Base-by-base conservation (phyloP, 2,113 vertebrate genomes). In the Tragelaphus buxtoni region DNA sequence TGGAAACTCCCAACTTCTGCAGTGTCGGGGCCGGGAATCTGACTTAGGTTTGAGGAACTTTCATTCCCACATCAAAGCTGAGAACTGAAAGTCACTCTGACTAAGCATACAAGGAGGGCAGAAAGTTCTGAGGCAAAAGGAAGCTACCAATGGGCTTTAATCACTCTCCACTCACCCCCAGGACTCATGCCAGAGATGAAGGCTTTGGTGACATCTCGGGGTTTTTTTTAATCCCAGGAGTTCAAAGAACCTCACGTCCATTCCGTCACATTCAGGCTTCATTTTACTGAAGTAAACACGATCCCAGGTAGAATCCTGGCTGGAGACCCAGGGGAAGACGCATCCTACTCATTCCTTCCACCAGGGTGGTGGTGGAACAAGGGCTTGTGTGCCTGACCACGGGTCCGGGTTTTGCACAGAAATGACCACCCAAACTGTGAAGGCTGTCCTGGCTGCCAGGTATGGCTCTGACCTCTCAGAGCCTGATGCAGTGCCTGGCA, bases 281-380 rank as follows among this genome's bases (percentile, higher is more conserved):
- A 26, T 65, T 17, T 55, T 1, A 9, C 0, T 42, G 63, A 32
- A 35, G 8, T 9, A 39, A 84, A 58, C 22, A 5, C 1, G 76
- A 35, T 2, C 8, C 28, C 39, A 35, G 53, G 45, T 9, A 47
- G 22, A 58, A n/a, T 1, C 56, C n/a, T 2, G 49, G 80, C 45
- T 32, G 45, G 42, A 0, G 22, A 22, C n/a, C 9, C 26, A 3
- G 72, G 49, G 2, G 16, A 42, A 32, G 35, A 26, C 47, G 63
- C 4, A 2, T 5, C 79, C 45, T 7, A 7, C 13, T 9, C 42
- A 12, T 2, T 81, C 76, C 47, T 20, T 63, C 49, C n/a, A 8
- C 18, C 3, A 30, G 14, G 1, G 30, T 10, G 0, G 42, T 26
- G 0, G 0, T 17, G 5, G 24, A 7, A 5, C 11, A 32, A 42